These are phyloP conservation scores for Euwallacea fornicatus DNA, from an alignment of 1,140 invertebrate species.

Conservation along the genomic window DNA sequence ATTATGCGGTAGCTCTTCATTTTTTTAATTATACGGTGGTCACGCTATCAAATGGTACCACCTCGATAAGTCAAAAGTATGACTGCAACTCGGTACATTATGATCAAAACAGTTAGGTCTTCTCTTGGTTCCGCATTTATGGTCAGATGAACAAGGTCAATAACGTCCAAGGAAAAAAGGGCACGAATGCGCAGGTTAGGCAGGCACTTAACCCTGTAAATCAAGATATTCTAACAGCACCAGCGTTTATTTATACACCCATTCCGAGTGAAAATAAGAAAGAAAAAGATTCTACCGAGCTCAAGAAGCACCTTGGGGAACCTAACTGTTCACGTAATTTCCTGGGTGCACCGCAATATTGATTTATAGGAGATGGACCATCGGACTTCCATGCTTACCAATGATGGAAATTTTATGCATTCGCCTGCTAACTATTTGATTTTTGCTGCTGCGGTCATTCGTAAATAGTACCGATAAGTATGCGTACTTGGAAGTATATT, in stretches of 20 bases:
- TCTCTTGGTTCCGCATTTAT: slow-evolving; percentile 33
- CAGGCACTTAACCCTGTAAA: slow-evolving; percentile 40
- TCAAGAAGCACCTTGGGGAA: slow-evolving; percentile 39
- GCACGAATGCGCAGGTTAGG: slow-evolving; percentile 35
- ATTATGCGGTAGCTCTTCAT: too few species aligned
- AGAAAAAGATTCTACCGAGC: slow-evolving; percentile 34
- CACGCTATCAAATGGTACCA: too few species aligned
- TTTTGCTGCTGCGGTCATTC: slow-evolving; percentile 12
- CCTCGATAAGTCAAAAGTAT: too few species aligned
- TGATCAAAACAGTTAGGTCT: slow-evolving; percentile 17
- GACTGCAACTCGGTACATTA: too few species aligned
- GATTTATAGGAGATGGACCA: slow-evolving; percentile 34
- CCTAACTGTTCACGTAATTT: slow-evolving; percentile 39
- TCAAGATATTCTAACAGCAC: slow-evolving; percentile 40
- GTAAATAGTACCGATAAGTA: not conserved
- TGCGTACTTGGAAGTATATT: not conserved
- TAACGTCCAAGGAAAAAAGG: slow-evolving; percentile 21
- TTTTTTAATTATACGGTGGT: too few species aligned
- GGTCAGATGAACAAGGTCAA: slow-evolving; percentile 37
- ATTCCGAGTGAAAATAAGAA: slow-evolving; percentile 22
- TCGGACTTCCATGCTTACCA: slow-evolving; percentile 25
- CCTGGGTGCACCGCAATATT: slow-evolving; percentile 35
- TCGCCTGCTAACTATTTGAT: slow-evolving; percentile 27
- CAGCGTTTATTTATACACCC: slow-evolving; percentile 38
- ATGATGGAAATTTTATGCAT: slow-evolving; percentile 30